Evolutionary conservation across 2,113 vertebrate genomes (phyloP), one percentile per base, ranked within the genome.

Genomic region (Cynopterus brachyotis): DNA sequence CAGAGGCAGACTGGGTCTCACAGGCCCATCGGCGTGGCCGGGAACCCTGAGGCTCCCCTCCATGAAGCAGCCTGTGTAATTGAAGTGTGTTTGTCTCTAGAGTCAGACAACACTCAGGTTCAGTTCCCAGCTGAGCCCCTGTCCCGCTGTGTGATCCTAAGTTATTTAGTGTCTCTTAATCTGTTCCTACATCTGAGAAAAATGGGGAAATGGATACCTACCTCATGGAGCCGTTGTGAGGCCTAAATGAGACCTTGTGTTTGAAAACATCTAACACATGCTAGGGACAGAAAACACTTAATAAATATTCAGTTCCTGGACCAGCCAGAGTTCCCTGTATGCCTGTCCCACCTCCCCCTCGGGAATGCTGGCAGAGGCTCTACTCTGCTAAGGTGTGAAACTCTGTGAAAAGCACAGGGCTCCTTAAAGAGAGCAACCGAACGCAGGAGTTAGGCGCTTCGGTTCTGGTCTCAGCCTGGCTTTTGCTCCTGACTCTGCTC

Each of bases 131-230:
- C 28, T 47, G 37, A 32, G n/a, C 57, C 45, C 2, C 35, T 28
- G 16, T 24, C 93, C 72, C 16, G n/a, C 80, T 95, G 26, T 75
- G 57, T 45, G 93, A 80, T n/a, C 24, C 90, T 87, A 69, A 81
- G 84, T 81, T 32, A 64, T 20, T 26, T 12, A 66, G 70, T 0
- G 5, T 87, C 85, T 95, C 86, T 62, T 60, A 60, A 13, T 32
- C 72, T 91, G 30, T 47, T 57, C 78, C 82, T 53, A 37, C 42
- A n/a, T 28, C 70, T 89, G 47, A 17, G 37, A 79, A 82, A 73
- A 64, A 4, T 0, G 0, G 11, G n/a, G 28, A n/a, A 30, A 30
- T 5, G 53, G 26, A 20, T 5, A 37, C 45, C n/a, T 5, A 24
- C 19, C 55, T 72, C 3, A 0, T 32, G 13, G 37, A 78, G 45